Conservation (phyloP, 2,888 invertebrate species). For the Mechanitis messenoides region DNA sequence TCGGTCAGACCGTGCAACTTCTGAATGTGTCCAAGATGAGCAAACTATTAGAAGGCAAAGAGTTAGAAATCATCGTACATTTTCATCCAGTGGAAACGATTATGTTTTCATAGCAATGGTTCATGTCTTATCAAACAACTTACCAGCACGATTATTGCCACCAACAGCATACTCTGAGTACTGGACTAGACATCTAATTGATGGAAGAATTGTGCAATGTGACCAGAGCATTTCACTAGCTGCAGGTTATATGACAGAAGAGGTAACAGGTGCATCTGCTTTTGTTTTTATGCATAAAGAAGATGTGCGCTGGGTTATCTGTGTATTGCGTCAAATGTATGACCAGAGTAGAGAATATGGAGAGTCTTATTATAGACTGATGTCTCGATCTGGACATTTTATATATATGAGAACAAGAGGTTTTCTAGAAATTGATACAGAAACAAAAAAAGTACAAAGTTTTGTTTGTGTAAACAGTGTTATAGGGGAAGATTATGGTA, state of each 20-base stretch:
- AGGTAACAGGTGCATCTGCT: slow-evolving; percentile 91
- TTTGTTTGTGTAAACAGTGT: slow-evolving; percentile 92
- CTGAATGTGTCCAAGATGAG: slow-evolving; percentile 69
- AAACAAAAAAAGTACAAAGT: slow-evolving; percentile 86
- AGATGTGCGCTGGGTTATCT: slow-evolving; percentile 92
- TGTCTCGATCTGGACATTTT: slow-evolving; percentile 88
- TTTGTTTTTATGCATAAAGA: slow-evolving; percentile 94
- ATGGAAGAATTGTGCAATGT: slow-evolving; percentile 92
- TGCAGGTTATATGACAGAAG: slow-evolving; percentile 92
- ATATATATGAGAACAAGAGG: slow-evolving; percentile 91
- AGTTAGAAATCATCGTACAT: slow-evolving; percentile 71
- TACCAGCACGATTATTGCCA: slow-evolving; percentile 78
- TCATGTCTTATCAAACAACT: slow-evolving; percentile 75
- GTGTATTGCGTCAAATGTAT: slow-evolving; percentile 92
- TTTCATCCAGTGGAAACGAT: slow-evolving; percentile 78
- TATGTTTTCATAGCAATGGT: slow-evolving; percentile 85
- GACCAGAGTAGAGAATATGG: slow-evolving; percentile 89
- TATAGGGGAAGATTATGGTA: slow-evolving; percentile 85
- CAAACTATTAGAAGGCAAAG: slow-evolving; percentile 69
- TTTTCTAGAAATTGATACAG: slow-evolving; percentile 87
- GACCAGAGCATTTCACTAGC: slow-evolving; percentile 94
- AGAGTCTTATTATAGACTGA: slow-evolving; percentile 89
- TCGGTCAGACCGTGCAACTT: slow-evolving; percentile 76
- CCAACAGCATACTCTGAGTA: slow-evolving; percentile 86
- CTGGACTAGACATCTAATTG: slow-evolving; percentile 90